Evolutionary conservation across 2,888 invertebrate genomes (phyloP), one percentile per base, ranked within the genome.

Genomic region (Pollenia angustigena): DNA sequence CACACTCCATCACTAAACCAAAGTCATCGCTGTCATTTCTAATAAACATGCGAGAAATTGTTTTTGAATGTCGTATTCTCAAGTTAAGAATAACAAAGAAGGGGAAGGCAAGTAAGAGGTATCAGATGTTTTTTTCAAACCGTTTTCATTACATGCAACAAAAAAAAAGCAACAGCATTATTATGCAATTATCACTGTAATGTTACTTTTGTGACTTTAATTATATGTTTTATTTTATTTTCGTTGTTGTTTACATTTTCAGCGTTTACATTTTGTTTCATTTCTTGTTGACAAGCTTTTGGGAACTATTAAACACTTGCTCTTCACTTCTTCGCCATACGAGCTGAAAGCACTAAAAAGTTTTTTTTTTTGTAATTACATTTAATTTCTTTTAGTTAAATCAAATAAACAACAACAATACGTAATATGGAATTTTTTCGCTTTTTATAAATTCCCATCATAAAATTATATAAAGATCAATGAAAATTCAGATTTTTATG

Each of bases 131-230:
- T 64, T 62, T 4, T 32, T 32, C 11, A 72, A 72, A 50, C 1
- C 46, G 40, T 4, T 54, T 18, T 60, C n/a, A 64, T 54, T 46
- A 52, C n/a, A 12, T 42, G 14, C 14, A 32, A 32, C 16, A 32
- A 50, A 54, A 46, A 32, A 23, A 23, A 23, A 23, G 23, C 23
- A 79, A 3, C 16, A 40, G 12, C 56, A 68, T 68, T 72, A 66
- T 52, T 44, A 54, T 60, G 52, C 16, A 60, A 76, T 76, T 82
- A 76, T 76, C 82, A 62, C 50, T 2, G 3, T 12, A 54, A 32
- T 76, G 76, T 48, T 76, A 82, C 32, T 62, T 82, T 71, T 62
- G 46, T 58, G 48, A 68, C 66, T 78, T 40, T 56, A 54, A 68
- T 78, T 56, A 68, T 32, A 56, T 12, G 46, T 56, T 64, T 16